Evolutionary conservation across 1,140 invertebrate genomes (phyloP).

Genomic region (Heliconius hewitsoni): DNA sequence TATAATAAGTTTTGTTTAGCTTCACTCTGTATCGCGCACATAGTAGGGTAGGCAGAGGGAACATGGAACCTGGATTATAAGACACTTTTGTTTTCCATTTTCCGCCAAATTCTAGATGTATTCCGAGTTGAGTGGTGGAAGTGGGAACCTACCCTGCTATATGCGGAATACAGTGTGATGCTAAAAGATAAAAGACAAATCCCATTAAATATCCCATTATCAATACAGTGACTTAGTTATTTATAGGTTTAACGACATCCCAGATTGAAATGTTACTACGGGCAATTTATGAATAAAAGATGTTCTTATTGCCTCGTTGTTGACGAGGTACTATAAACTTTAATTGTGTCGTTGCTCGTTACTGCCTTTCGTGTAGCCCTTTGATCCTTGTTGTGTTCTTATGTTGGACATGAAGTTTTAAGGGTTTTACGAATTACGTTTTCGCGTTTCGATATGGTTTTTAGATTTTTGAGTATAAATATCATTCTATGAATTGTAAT

Average conservation of each 20-base stretch:
- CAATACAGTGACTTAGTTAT: not conserved
- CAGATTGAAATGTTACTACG: conserved; percentile 24
- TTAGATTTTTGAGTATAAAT: not conserved
- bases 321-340: conserved; percentile 21
- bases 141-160: too few species aligned
- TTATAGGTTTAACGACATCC: conserved; percentile 7
- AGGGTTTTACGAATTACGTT: not conserved
- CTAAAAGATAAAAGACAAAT: not conserved
- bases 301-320: conserved; percentile 14
- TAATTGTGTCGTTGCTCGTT: conserved; percentile 20
- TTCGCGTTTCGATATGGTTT: not conserved
- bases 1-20: too few species aligned
- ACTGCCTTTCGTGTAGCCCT: conserved; percentile 1
- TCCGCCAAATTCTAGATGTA: too few species aligned
- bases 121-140: too few species aligned
- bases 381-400: conserved; percentile 4
- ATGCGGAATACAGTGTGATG: too few species aligned
- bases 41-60: too few species aligned
- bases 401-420: not conserved
- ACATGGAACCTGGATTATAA: too few species aligned
- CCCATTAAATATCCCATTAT: not conserved
- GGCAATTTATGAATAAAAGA: conserved; percentile 22
- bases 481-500: too few species aligned
- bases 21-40: too few species aligned
- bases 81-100: too few species aligned